Conservation (phyloP, 2,113 vertebrate genomes). For the Ailuropoda melanoleuca region DNA sequence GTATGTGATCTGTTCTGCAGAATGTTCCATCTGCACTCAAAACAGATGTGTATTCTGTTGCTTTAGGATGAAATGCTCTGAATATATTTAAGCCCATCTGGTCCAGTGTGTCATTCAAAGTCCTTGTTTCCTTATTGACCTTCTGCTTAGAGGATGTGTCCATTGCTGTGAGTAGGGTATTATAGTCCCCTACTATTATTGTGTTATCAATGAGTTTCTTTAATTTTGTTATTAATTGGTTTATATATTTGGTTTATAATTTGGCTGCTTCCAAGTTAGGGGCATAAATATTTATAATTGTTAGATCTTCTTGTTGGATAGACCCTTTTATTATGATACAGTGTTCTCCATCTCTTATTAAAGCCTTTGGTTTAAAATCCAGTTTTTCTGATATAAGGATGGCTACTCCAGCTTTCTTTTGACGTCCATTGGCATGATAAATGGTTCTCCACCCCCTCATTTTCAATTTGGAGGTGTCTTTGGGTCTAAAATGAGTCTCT, state of each 20-base stretch:
- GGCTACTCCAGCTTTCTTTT: background rate
- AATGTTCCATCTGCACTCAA: background rate
- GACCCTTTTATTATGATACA: background rate
- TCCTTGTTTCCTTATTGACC: background rate
- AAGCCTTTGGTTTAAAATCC: background rate
- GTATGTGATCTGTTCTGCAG: background rate
- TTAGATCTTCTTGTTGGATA: background rate
- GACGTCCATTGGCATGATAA: background rate
- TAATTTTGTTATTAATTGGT: background rate
- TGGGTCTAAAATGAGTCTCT: background rate
- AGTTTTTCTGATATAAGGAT: background rate
- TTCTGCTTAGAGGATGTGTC: background rate
- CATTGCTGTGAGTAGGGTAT: background rate
- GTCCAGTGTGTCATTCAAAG: background rate
- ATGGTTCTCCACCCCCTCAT: background rate
- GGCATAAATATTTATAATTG: background rate
- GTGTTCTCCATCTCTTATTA: background rate
- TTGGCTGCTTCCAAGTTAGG: background rate
- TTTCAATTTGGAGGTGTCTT: background rate
- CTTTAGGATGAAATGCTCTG: background rate
- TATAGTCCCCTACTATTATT: background rate
- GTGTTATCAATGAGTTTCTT: background rate
- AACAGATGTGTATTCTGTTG: background rate
- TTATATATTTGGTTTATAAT: background rate
- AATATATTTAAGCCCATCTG: background rate